These are phyloP conservation scores for Drosophila mojavensis DNA, from an alignment of 1,140 invertebrate genomes.

Conservation along the genomic window DNA sequence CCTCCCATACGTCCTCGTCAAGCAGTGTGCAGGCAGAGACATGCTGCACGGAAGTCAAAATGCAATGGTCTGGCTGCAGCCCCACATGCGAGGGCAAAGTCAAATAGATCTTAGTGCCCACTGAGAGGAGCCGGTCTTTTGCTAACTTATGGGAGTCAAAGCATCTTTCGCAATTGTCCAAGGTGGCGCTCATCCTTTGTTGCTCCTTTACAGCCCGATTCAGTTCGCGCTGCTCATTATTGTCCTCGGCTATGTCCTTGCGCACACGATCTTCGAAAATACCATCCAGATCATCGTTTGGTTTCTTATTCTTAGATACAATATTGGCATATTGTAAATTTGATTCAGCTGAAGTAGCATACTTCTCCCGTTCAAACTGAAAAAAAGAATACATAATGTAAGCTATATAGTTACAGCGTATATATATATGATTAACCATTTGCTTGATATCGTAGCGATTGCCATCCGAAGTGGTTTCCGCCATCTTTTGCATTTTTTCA, in stretches of 20 bases:
- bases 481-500: conserved; percentile 86
- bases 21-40: conserved; percentile 89
- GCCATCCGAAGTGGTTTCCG: conserved; percentile 90
- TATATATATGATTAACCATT: conserved; percentile 87
- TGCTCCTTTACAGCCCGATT: conserved; percentile 91
- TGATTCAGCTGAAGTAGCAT: conserved; percentile 91
- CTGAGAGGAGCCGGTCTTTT: conserved; percentile 92
- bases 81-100: conserved; percentile 91
- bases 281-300: conserved; percentile 93
- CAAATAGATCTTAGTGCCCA: conserved; percentile 92
- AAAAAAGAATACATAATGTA: not conserved
- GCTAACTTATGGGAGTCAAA: conserved; percentile 87
- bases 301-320: conserved; percentile 88
- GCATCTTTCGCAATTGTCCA: conserved; percentile 93
- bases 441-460: conserved; percentile 93
- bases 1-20: conserved; percentile 97
- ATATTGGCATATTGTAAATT: conserved; percentile 92
- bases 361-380: conserved; percentile 95
- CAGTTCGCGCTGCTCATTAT: conserved; percentile 86
- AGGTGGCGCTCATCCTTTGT: conserved; percentile 84
- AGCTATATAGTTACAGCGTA: not conserved
- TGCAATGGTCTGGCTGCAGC: conserved; percentile 94
- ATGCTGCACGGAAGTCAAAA: conserved; percentile 94
- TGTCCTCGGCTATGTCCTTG: conserved; percentile 87
- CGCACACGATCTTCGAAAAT: conserved; percentile 88